Conservation (phyloP, 1,140 invertebrate genomes). For the Meloidogyne floridensis region DNA sequence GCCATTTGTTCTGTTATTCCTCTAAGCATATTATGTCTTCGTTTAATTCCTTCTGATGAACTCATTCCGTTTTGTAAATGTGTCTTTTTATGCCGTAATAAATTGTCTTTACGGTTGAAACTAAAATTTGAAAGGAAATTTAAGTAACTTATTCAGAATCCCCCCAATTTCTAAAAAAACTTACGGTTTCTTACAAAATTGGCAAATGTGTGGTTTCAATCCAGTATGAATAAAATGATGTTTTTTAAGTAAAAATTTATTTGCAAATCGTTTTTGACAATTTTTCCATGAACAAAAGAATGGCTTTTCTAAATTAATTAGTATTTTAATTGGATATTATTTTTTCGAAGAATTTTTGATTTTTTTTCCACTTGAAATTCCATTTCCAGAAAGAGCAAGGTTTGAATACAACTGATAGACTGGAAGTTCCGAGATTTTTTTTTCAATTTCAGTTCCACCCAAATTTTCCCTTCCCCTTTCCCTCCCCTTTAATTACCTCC, state of each 20-base stretch:
- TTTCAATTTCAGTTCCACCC: no score
- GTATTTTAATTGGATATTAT: no score
- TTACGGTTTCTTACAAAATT: constrained; percentile 58
- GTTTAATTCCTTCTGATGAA: constrained; percentile 1
- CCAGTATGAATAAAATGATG: constrained; percentile 65
- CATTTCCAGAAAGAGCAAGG: no score
- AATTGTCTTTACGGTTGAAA: constrained; percentile 63
- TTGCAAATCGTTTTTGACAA: constrained; percentile 61
- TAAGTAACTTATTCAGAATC: not conserved
- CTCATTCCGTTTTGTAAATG: constrained; percentile 50
- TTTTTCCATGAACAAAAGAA: constrained; percentile 55
- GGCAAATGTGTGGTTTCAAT: constrained; percentile 59
- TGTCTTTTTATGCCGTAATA: constrained; percentile 62
- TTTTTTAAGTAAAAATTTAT: constrained; percentile 65
- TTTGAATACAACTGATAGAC: no score
- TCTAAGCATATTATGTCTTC: constrained; percentile 28
- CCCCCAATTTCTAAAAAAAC: not conserved
- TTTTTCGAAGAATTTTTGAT: no score
- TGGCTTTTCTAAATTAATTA: constrained; percentile 49
- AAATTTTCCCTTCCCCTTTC: no score
- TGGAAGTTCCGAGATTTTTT: no score
- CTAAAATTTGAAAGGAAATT: constrained; percentile 33
- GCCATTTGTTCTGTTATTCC: constrained; percentile 5
- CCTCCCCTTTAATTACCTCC: not conserved
- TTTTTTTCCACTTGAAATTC: no score